Evolutionary conservation across 1,140 invertebrate genomes (phyloP).

Genomic region (Bombus picipes): DNA sequence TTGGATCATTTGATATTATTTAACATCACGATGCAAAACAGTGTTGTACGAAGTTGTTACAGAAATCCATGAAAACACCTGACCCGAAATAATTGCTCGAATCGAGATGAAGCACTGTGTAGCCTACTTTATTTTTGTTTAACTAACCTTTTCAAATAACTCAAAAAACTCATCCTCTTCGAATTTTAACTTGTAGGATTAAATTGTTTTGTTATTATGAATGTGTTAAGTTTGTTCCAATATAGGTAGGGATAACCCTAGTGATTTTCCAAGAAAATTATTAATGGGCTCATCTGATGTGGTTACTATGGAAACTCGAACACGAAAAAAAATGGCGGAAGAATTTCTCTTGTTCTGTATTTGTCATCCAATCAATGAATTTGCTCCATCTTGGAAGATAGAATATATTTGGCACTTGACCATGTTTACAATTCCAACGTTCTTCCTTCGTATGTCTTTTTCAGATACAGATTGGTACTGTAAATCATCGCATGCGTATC

Average conservation of each 20-base stretch:
- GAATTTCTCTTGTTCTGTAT: background rate
- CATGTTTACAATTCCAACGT: background rate
- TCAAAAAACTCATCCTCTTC: background rate
- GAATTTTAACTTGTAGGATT: background rate
- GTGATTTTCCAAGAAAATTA: background rate
- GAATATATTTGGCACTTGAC: background rate
- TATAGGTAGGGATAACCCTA: background rate
- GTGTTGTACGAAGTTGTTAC: background rate
- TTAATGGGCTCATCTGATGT: background rate
- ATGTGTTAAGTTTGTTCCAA: background rate
- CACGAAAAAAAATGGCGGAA: background rate
- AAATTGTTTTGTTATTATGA: background rate
- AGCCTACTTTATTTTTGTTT: background rate
- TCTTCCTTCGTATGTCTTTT: background rate
- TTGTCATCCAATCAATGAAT: too few relatives aligned
- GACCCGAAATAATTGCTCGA: background rate
- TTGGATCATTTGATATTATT: background rate
- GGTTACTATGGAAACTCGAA: background rate
- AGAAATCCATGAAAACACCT: background rate
- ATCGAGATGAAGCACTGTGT: background rate
- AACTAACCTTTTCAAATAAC: background rate
- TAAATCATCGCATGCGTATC: constrained; percentile 14
- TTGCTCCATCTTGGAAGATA: background rate
- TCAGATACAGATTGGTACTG: background rate
- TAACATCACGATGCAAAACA: background rate